Evolutionary conservation across 2,797 vertebrate species (phyloP).

Genomic region (Rhinichthys osculus): DNA sequence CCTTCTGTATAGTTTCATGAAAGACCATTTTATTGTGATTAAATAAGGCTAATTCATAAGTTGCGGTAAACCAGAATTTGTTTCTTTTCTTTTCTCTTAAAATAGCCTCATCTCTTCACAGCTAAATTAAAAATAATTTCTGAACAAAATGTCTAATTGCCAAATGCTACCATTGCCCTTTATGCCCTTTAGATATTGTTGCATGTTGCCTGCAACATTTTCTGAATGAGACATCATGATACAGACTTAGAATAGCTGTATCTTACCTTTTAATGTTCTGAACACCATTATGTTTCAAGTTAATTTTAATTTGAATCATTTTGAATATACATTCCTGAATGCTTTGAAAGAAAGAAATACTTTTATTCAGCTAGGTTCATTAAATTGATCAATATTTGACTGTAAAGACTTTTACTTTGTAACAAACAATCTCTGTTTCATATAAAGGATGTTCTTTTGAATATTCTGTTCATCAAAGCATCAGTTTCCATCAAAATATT

Average conservation of each 20-base stretch:
- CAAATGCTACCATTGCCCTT: conserved; percentile 2
- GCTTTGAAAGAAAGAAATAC: too few species aligned
- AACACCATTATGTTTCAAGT: background rate
- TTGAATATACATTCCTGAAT: too few species aligned
- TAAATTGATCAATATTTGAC: background rate
- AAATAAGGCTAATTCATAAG: background rate
- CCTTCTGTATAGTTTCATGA: background rate
- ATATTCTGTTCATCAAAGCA: too few species aligned
- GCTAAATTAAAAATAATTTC: background rate
- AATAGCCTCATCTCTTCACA: background rate
- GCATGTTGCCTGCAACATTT: conserved; percentile 37
- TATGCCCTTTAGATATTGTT: conserved; percentile 12
- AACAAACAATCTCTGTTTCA: background rate
- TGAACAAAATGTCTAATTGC: background rate
- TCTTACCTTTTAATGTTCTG: background rate
- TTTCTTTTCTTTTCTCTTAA: background rate
- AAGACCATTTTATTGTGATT: background rate
- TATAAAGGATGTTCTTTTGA: background rate
- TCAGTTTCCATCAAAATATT: background rate
- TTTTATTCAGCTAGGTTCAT: too few species aligned
- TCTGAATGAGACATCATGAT: background rate
- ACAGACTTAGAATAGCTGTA: conserved; percentile 15
- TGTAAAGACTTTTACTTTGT: too few species aligned
- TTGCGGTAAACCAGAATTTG: background rate
- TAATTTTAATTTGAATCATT: too few species aligned